Evolutionary conservation across 2,113 vertebrate genomes (phyloP).

Genomic region (Chaetorhynchus papuensis): DNA sequence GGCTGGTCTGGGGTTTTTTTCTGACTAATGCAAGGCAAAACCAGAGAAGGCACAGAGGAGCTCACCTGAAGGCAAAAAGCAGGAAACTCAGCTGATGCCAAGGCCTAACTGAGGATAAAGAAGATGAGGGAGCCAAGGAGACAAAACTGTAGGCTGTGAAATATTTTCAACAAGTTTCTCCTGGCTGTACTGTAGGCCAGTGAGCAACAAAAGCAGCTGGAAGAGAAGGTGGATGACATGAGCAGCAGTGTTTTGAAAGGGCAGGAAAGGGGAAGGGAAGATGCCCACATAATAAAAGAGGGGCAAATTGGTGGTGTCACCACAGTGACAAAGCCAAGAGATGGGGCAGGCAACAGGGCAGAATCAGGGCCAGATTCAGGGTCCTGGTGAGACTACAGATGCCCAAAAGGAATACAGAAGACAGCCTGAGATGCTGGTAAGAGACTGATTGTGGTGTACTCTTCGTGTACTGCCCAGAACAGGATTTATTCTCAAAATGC

Average conservation of each 20-base stretch:
- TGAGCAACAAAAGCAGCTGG: neutral
- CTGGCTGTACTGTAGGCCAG: neutral
- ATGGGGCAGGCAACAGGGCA: neutral
- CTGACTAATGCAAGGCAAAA: neutral
- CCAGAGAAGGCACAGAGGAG: neutral
- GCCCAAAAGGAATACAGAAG: neutral
- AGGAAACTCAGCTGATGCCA: neutral
- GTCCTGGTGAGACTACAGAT: neutral
- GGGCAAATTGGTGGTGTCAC: neutral
- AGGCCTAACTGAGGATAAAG: fast-evolving
- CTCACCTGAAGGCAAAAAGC: neutral
- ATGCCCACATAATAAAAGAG: neutral
- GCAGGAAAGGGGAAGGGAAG: neutral
- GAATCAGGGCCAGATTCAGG: neutral
- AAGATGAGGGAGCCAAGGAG: neutral
- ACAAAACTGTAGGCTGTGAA: neutral
- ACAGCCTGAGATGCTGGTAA: neutral
- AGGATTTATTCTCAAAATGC: neutral
- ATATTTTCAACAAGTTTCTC: neutral
- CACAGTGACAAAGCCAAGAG: neutral
- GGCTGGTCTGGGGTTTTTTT: neutral
- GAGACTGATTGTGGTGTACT: neutral
- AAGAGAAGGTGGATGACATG: neutral
- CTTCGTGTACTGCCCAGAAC: neutral
- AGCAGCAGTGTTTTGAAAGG: neutral